Evolutionary conservation across 2,888 invertebrate species (phyloP).

Genomic region (Cyclophora punctaria): DNA sequence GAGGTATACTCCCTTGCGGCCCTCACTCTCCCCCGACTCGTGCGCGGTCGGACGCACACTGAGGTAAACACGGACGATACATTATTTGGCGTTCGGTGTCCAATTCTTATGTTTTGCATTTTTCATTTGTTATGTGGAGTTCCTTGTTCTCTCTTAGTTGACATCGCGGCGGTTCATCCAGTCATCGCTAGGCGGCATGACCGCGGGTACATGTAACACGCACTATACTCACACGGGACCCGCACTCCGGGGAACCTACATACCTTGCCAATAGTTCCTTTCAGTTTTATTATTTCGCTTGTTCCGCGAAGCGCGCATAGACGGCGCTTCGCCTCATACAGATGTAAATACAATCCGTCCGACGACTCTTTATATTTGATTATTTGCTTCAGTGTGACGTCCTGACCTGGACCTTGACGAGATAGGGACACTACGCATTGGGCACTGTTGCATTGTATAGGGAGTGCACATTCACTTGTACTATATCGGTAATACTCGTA

Average conservation of each 20-base stretch:
- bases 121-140: slow-evolving; percentile 54
- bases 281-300: slow-evolving; percentile 48
- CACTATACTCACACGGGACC: slow-evolving; percentile 29
- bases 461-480: slow-evolving; percentile 59
- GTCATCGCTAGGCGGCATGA: slow-evolving; percentile 46
- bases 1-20: slow-evolving; percentile 82
- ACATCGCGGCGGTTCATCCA: slow-evolving; percentile 38
- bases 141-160: slow-evolving; percentile 32
- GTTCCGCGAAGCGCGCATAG: slow-evolving; percentile 59
- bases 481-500: slow-evolving; percentile 18
- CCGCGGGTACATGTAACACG: slow-evolving; percentile 32
- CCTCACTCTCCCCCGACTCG: slow-evolving; percentile 38
- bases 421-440: slow-evolving; percentile 60
- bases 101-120: slow-evolving; percentile 62
- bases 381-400: slow-evolving; percentile 75
- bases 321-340: slow-evolving; percentile 61
- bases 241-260: slow-evolving; percentile 23
- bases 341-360: slow-evolving; percentile 57
- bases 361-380: slow-evolving; percentile 57
- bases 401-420: slow-evolving; percentile 53
- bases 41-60: slow-evolving; percentile 73
- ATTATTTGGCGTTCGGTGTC: slow-evolving; percentile 56
- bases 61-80: slow-evolving; percentile 65
- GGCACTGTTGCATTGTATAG: slow-evolving; percentile 74
- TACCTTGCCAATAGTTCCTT: slow-evolving; percentile 39